Percentiles rank a stretch among this genome's conserved stretches.
Conservation (phyloP, 1,140 invertebrate genomes). For the Argopecten irradians region DNA sequence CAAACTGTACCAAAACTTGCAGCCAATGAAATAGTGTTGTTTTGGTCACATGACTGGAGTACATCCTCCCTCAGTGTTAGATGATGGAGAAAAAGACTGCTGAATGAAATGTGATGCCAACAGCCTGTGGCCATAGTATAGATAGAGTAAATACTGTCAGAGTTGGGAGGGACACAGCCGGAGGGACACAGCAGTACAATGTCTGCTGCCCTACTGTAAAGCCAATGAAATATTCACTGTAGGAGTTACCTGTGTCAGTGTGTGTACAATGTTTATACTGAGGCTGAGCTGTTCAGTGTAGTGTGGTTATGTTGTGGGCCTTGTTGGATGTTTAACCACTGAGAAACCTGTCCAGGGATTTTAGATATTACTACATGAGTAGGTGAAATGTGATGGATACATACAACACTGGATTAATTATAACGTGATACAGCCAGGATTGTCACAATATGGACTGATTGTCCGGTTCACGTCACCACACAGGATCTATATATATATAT, state of each 20-base stretch:
- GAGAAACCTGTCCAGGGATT: background rate
- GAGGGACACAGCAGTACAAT: background rate
- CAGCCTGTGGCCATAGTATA: background rate
- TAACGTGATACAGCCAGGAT: background rate
- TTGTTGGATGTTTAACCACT: background rate
- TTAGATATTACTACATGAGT: background rate
- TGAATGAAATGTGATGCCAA: conserved; percentile 31
- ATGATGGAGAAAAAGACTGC: background rate
- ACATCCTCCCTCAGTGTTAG: background rate
- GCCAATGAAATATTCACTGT: background rate
- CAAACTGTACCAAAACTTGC: conserved; percentile 31
- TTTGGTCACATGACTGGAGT: background rate
- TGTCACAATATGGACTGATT: background rate
- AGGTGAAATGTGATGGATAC: background rate
- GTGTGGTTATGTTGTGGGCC: background rate
- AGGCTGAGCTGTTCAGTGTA: background rate
- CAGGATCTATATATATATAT: background rate
- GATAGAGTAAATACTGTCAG: conserved; percentile 5
- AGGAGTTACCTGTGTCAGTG: background rate
- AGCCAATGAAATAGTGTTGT: conserved; percentile 30
- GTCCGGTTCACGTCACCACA: background rate
- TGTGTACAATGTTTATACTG: background rate
- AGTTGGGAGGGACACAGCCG: background rate
- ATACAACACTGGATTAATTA: background rate
- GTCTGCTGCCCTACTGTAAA: background rate